Evolutionary conservation across 2,888 invertebrate species (phyloP).

Genomic region (Strigamia crassipes): DNA sequence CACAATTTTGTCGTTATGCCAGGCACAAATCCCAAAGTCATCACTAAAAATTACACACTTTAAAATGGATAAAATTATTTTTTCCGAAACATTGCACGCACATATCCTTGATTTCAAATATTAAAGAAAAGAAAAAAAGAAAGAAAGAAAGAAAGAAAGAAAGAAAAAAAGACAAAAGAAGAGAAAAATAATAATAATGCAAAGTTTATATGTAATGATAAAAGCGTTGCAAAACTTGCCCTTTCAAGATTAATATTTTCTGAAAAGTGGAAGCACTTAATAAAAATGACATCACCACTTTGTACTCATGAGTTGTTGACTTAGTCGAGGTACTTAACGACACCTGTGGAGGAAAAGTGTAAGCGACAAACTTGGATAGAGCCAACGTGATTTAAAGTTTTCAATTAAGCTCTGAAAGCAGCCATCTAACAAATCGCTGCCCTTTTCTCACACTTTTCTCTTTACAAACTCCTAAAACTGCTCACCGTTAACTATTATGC

Average conservation of each 20-base stretch:
- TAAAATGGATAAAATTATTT: not conserved
- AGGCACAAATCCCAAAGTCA: constrained; percentile 10
- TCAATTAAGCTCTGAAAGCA: constrained; percentile 10
- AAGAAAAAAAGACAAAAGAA: too few relatives aligned
- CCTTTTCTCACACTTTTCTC: constrained; percentile 10
- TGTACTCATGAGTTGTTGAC: constrained; percentile 10
- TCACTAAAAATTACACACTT: constrained; percentile 10
- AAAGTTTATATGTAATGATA: not conserved
- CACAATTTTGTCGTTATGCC: constrained; percentile 10
- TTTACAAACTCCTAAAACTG: constrained; percentile 10
- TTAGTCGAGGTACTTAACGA: constrained; percentile 4
- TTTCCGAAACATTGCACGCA: not conserved
- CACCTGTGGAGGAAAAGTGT: constrained; percentile 10
- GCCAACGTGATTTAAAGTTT: constrained; percentile 2
- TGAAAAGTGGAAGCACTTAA: constrained; percentile 2
- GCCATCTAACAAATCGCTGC: constrained; percentile 10
- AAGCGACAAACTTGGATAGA: constrained; percentile 10
- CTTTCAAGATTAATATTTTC: not conserved
- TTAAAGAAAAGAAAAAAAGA: not conserved
- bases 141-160: not conserved
- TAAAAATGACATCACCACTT: constrained; percentile 10
- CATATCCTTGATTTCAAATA: not conserved
- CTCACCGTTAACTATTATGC: constrained; percentile 10
- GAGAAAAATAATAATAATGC: not conserved
- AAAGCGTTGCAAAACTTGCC: not conserved